Evolutionary conservation across 2,888 invertebrate species (phyloP), one percentile per base, ranked within the genome.

Genomic region (Tetranychus truncatus): DNA sequence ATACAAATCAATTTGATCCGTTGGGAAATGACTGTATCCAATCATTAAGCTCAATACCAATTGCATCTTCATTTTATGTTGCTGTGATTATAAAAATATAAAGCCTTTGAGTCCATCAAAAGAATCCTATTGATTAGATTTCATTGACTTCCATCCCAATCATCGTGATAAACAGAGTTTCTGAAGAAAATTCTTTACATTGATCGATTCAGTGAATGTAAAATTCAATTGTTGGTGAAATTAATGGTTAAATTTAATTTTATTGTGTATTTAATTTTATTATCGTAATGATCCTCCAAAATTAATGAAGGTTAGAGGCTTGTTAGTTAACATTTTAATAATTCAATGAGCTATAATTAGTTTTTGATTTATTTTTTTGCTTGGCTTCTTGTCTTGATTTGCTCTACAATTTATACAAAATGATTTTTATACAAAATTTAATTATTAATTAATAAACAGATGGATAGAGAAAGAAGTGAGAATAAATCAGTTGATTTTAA

Each of bases 351-450:
- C 55, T 55, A 55, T 9, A 55, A 55, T 55, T 55, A 55, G 55
- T 55, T 55, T 55, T 55, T 15, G 15, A 55, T 55, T 55, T 55
- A 34, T 34, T 34, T 34, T 34, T 34, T 34, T 34, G 34, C 34
- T 34, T 34, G 34, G 34, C 34, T 34, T 34, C 34, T 34, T 34
- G 9, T 55, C 55, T 55, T 55, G 15, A 55, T 55, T 55, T 55
- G 55, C 55, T 55, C 55, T 55, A 55, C 55, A 55, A 55, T 55
- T 55, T 55, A 55, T 55, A 55, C 55, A 55, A 55, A 55, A 55
- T 55, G 55, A 55, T 55, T 55, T 55, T 55, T 9, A 55, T 55
- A 55, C 9, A 55, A 55, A 55, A 55, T 55, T 55, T 55, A 55
- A 55, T 55, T 55, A 55, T 34, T 34, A 34, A 34, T 34, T 34